These are phyloP conservation scores for Sylvicola cinctus DNA, from an alignment of 2,888 invertebrate genomes.

Conservation along the genomic window DNA sequence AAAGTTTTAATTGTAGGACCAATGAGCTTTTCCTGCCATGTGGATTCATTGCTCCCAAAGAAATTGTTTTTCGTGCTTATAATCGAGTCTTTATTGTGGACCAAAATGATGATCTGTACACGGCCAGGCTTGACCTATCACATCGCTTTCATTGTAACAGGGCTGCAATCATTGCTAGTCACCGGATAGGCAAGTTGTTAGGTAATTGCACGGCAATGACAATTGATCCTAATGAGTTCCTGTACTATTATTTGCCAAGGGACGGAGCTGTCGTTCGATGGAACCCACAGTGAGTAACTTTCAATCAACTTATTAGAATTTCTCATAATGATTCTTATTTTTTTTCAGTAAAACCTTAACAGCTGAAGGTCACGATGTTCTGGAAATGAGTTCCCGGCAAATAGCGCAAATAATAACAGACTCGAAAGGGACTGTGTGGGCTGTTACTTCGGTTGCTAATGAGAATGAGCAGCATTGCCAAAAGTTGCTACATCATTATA, in stretches of 20 bases:
- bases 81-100: neutral
- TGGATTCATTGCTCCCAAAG: neutral
- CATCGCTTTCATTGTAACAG: neutral
- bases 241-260: slow-evolving; percentile 9
- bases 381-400: slow-evolving; percentile 8
- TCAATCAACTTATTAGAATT: neutral
- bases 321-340: neutral
- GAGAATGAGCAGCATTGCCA: neutral
- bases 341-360: slow-evolving; percentile 5
- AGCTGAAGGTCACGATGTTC: slow-evolving; percentile 10
- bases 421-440: slow-evolving; percentile 10
- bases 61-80: neutral
- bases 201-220: slow-evolving; percentile 8
- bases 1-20: no score
- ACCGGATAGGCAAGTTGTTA: slow-evolving; percentile 8
- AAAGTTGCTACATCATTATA: neutral
- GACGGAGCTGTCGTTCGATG: slow-evolving; percentile 10
- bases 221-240: slow-evolving; percentile 7
- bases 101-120: neutral
- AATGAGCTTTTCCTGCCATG: no score
- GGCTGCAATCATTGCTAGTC: neutral
- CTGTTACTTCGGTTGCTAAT: neutral
- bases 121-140: neutral
- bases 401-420: slow-evolving; percentile 10
- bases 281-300: slow-evolving; percentile 5